phyloP scores from a whole-genome alignment of 2,888 invertebrate genomes.

The Noctuana brunneofusca region DNA sequence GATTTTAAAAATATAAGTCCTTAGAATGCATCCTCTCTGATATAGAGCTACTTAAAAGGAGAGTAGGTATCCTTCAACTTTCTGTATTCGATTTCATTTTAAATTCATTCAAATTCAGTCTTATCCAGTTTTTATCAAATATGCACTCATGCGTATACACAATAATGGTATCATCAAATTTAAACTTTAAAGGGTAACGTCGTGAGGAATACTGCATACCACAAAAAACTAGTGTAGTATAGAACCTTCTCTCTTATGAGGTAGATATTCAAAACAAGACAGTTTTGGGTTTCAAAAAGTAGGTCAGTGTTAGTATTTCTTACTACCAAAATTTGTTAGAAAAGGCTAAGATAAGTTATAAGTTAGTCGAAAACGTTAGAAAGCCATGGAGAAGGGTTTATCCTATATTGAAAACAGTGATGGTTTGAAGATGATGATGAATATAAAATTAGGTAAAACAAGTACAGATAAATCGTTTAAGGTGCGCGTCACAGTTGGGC shows the following conservation, averaged over 20 bases:
- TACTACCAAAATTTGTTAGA: neutral
- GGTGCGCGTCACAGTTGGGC: slow-evolving; percentile 48
- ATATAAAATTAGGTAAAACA: neutral
- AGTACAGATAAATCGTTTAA: neutral
- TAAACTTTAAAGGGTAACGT: slow-evolving; percentile 34
- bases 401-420: neutral
- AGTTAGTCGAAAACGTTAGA: too few species aligned
- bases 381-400: too few species aligned
- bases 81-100: neutral
- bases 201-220: slow-evolving; percentile 29
- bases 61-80: neutral
- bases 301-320: neutral
- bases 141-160: slow-evolving; percentile 14
- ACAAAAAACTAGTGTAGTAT: slow-evolving; percentile 29
- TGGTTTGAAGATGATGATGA: neutral
- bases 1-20: neutral
- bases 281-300: neutral
- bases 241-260: slow-evolving; percentile 3
- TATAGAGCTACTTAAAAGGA: neutral
- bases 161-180: slow-evolving; percentile 32
- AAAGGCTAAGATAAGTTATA: too few species aligned
- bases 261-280: neutral
- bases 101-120: neutral
- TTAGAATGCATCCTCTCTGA: too few species aligned
- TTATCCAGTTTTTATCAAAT: slow-evolving; percentile 6